Evolutionary conservation across 2,888 invertebrate species (phyloP).

Genomic region (Lymantria monacha): DNA sequence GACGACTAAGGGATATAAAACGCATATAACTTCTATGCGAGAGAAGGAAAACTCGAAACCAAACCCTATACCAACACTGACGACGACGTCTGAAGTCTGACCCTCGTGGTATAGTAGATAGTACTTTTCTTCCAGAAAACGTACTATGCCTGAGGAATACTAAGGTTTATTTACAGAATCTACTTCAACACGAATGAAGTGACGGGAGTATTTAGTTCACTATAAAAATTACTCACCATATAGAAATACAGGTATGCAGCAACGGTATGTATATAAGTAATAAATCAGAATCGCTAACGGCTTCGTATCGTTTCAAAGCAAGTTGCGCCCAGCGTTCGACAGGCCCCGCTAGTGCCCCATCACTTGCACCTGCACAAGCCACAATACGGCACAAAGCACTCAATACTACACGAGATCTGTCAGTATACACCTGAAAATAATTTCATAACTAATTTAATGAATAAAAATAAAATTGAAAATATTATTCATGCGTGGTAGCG

Average conservation of each 20-base stretch:
- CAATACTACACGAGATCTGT: constrained; percentile 86
- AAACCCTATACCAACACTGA: too few species aligned
- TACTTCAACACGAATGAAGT: too few species aligned
- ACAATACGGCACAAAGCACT: constrained; percentile 86
- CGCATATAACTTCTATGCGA: too few species aligned
- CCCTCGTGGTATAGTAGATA: too few species aligned
- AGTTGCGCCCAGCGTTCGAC: constrained; percentile 86
- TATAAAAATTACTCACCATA: constrained; percentile 74
- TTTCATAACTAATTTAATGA: not conserved
- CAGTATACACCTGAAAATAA: constrained; percentile 81
- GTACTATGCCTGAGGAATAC: too few species aligned
- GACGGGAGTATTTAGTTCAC: too few species aligned
- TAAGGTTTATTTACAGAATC: too few species aligned
- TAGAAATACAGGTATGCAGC: constrained; percentile 84
- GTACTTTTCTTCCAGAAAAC: too few species aligned
- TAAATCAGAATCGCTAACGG: constrained; percentile 87
- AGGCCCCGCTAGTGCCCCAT: constrained; percentile 79
- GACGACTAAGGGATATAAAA: too few species aligned
- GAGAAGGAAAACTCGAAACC: too few species aligned
- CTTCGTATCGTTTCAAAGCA: constrained; percentile 87
- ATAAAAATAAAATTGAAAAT: not conserved
- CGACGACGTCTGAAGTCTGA: too few species aligned
- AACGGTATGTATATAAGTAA: constrained; percentile 86
- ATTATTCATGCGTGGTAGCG: too few species aligned
- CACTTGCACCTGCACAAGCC: constrained; percentile 78